Conservation (phyloP, 2,888 invertebrate species). For the Orthonychiurus folsomi region DNA sequence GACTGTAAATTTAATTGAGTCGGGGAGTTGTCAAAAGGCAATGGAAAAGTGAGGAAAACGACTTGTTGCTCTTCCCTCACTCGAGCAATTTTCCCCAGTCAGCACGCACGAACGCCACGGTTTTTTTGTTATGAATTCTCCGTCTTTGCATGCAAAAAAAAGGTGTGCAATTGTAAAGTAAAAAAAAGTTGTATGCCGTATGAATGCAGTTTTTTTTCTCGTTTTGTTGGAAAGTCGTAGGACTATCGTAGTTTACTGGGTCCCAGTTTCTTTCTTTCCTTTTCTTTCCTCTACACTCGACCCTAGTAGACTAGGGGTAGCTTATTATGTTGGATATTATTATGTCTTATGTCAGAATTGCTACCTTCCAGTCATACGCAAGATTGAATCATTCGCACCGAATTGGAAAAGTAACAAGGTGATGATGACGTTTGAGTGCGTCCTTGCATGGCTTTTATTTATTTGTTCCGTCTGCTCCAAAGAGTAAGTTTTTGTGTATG, state of each 20-base stretch:
- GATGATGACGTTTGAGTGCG: not conserved
- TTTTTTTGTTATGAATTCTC: no score
- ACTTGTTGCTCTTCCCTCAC: not conserved
- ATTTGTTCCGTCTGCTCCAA: not conserved
- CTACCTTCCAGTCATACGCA: not conserved
- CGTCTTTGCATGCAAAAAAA: no score
- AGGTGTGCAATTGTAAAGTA: no score
- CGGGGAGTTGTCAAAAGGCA: slow-evolving; percentile 1
- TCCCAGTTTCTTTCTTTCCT: no score
- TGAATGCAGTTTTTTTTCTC: not conserved
- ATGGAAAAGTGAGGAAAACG: not conserved
- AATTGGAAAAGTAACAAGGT: slow-evolving; percentile 1
- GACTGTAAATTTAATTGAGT: slow-evolving; percentile 1
- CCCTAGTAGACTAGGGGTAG: no score
- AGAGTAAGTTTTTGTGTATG: no score
- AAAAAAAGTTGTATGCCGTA: not conserved
- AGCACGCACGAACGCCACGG: no score
- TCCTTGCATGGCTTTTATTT: not conserved
- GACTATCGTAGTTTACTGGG: not conserved
- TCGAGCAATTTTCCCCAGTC: no score
- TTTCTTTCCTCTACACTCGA: no score
- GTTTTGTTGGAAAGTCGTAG: not conserved
- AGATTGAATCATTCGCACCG: not conserved
- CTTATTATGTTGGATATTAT: not conserved
- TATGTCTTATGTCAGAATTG: not conserved